Conservation (phyloP, 2,888 invertebrate species). For the Abrostola triplasia region DNA sequence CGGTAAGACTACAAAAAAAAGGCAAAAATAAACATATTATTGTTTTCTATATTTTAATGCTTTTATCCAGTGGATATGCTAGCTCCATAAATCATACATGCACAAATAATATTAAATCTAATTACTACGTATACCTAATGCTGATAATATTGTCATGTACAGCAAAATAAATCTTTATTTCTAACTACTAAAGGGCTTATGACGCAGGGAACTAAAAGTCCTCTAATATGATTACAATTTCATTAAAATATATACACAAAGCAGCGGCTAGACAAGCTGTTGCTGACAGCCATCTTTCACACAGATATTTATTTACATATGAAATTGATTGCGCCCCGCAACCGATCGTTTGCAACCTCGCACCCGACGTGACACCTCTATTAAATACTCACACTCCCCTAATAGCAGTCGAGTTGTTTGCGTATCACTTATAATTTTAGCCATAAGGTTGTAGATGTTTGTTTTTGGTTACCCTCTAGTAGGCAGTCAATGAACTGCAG, state of each 20-base stretch:
- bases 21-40: too few species aligned
- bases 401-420: conserved; percentile 57
- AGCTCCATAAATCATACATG: too few species aligned
- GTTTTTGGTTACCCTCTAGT: background rate
- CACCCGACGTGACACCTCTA: conserved; percentile 42
- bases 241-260: conserved; percentile 39
- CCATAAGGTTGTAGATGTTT: conserved; percentile 44
- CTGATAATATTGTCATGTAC: background rate
- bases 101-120: too few species aligned
- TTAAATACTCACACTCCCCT: conserved; percentile 34
- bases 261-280: conserved; percentile 54
- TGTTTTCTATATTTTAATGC: too few species aligned
- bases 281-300: conserved; percentile 69
- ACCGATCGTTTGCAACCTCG: conserved; percentile 44
- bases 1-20: too few species aligned
- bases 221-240: conserved; percentile 24
- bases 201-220: conserved; percentile 53
- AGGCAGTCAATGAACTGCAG: background rate
- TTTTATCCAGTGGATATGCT: too few species aligned
- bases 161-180: background rate
- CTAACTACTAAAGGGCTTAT: background rate
- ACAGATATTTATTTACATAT: conserved; percentile 78
- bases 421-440: conserved; percentile 60
- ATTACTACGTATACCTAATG: too few species aligned
- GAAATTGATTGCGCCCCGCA: conserved; percentile 72